A percentile compares a stretch with the other conserved stretches of the same genome.
Evolutionary conservation across 2,113 vertebrate genomes (phyloP).

Genomic region (Oenanthe oenanthe): DNA sequence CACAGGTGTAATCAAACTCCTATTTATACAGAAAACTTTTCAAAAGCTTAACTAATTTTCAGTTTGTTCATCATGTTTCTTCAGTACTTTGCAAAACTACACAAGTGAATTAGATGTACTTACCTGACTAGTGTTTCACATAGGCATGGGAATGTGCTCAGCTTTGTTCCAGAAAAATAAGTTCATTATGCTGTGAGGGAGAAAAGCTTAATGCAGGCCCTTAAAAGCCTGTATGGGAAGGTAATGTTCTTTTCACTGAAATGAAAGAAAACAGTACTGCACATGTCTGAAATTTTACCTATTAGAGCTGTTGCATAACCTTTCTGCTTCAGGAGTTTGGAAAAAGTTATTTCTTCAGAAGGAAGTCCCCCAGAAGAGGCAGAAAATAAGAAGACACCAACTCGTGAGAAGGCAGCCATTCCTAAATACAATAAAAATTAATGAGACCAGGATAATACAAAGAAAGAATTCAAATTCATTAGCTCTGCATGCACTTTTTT

Average conservation of each 20-base stretch:
- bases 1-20: not conserved
- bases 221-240: not conserved
- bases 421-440: constrained; percentile 57
- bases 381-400: constrained; percentile 77
- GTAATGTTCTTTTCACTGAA: not conserved
- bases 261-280: not conserved
- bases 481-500: not conserved
- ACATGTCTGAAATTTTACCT: constrained; percentile 25
- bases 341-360: constrained; percentile 82
- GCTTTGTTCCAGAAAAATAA: not conserved
- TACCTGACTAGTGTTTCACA: not conserved
- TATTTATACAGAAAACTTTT: not conserved
- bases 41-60: not conserved
- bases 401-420: constrained; percentile 55
- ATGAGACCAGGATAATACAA: not conserved
- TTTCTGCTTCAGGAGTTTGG: constrained; percentile 76
- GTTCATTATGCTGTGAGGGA: not conserved
- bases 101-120: not conserved
- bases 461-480: not conserved
- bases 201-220: not conserved
- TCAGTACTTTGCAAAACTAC: not conserved
- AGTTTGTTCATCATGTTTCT: not conserved
- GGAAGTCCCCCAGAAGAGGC: constrained; percentile 87
- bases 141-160: not conserved
- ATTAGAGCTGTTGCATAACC: constrained; percentile 85